Percentiles rank a stretch among this genome's conserved stretches.
phyloP scores from a whole-genome alignment of 1,140 invertebrate species.

The Pararge aegeria region DNA sequence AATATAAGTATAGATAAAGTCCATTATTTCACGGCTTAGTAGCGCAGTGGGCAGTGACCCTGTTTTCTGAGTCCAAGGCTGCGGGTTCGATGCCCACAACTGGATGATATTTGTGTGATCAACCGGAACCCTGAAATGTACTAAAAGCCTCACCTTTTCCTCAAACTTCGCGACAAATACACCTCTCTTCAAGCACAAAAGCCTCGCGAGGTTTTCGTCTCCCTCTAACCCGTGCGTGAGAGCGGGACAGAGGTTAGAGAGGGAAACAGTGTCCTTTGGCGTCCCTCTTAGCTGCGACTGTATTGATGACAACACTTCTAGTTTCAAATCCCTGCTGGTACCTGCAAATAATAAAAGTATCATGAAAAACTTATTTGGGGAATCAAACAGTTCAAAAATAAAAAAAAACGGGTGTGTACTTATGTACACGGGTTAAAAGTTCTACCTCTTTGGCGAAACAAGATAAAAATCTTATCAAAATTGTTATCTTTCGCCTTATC shows the following conservation, averaged over 20 bases:
- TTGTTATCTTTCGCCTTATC: too few species aligned
- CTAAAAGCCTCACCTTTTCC: conserved; percentile 34
- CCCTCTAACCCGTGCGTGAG: conserved; percentile 19
- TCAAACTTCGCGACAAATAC: conserved; percentile 35
- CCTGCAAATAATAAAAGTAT: conserved; percentile 17
- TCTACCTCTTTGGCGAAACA: too few species aligned
- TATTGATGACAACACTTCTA: conserved; percentile 10
- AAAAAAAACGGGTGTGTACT: too few species aligned
- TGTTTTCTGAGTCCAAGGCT: too few species aligned
- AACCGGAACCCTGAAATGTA: too few species aligned
- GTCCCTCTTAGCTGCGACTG: conserved; percentile 13
- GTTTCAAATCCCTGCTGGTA: conserved; percentile 11
- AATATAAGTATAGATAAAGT: not conserved
- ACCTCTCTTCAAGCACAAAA: conserved; percentile 26
- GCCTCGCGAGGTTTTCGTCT: conserved; percentile 10
- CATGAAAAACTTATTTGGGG: too few species aligned
- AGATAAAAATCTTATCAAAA: too few species aligned
- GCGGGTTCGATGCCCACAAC: too few species aligned
- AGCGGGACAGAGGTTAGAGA: conserved; percentile 41
- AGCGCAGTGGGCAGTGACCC: too few species aligned
- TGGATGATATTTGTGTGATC: too few species aligned
- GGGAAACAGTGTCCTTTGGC: conserved; percentile 11
- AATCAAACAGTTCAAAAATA: not conserved
- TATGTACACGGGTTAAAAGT: too few species aligned
- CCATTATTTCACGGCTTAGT: too few species aligned